Evolutionary conservation across 2,888 invertebrate species (phyloP).

Genomic region (Sisyra nigra): DNA sequence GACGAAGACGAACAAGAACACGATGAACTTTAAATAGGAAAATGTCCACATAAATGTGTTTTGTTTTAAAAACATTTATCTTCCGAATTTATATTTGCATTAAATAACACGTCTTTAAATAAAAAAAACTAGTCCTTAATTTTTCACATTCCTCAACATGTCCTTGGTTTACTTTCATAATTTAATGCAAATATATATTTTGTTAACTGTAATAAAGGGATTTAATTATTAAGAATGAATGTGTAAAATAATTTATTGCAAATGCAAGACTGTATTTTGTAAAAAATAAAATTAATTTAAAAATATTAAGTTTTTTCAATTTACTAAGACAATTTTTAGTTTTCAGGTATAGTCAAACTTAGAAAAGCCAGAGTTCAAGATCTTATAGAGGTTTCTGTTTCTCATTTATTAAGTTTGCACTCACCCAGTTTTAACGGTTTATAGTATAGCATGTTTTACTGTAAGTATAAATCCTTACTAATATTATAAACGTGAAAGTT

Average conservation of each 20-base stretch:
- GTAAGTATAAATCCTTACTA: too few species aligned
- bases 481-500: too few species aligned
- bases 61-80: background rate
- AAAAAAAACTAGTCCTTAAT: background rate
- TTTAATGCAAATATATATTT: background rate
- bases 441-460: too few species aligned
- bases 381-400: too few species aligned
- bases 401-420: too few species aligned
- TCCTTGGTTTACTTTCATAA: background rate
- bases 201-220: background rate
- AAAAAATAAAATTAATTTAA: slow-evolving; percentile 4
- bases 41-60: too few species aligned
- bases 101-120: background rate
- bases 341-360: background rate
- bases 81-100: background rate
- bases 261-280: slow-evolving; percentile 5
- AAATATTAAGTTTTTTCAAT: background rate
- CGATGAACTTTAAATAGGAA: slow-evolving; percentile 39
- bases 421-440: too few species aligned
- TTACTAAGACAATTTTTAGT: background rate
- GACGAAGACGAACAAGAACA: slow-evolving; percentile 22
- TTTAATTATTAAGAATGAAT: background rate
- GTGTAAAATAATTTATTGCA: slow-evolving; percentile 1
- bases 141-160: background rate
- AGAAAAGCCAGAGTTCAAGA: too few species aligned